Evolutionary conservation across 1,140 invertebrate genomes (phyloP).

Genomic region (Amphibalanus amphitrite): DNA sequence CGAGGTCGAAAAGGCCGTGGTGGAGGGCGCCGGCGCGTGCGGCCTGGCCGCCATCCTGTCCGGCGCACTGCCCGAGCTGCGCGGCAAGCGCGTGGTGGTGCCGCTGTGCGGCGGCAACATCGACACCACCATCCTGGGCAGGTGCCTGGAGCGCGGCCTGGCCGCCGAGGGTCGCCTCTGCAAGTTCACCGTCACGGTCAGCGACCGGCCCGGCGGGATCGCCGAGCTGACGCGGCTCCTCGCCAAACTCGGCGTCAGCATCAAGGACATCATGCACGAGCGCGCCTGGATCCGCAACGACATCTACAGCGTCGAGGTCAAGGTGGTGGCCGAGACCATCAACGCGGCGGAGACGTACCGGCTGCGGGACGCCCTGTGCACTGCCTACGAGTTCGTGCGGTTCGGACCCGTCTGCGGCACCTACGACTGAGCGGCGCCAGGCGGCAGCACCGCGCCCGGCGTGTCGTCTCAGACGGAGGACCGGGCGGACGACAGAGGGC

Average conservation of each 20-base stretch:
- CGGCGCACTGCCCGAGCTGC: constrained; percentile 60
- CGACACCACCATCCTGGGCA: constrained; percentile 71
- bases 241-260: constrained; percentile 58
- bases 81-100: constrained; percentile 70
- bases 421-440: neutral
- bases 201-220: constrained; percentile 51
- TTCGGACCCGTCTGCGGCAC: neutral
- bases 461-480: too few relatives aligned
- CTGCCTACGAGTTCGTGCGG: neutral
- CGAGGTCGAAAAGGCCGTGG: constrained; percentile 80
- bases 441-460: neutral
- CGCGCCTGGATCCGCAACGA: constrained; percentile 76
- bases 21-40: constrained; percentile 78
- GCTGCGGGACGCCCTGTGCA: neutral
- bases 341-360: constrained; percentile 1
- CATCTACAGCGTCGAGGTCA: constrained; percentile 56
- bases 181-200: constrained; percentile 69
- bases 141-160: constrained; percentile 72
- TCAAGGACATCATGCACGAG: constrained; percentile 88
- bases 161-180: constrained; percentile 71
- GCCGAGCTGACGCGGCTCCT: constrained; percentile 63
- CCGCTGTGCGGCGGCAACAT: constrained; percentile 82
- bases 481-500: too few relatives aligned
- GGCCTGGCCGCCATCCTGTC: constrained; percentile 71
- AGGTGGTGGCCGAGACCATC: constrained; percentile 4